Evolutionary conservation across 1,140 invertebrate genomes (phyloP).

Genomic region (Drosophila tropicalis): DNA sequence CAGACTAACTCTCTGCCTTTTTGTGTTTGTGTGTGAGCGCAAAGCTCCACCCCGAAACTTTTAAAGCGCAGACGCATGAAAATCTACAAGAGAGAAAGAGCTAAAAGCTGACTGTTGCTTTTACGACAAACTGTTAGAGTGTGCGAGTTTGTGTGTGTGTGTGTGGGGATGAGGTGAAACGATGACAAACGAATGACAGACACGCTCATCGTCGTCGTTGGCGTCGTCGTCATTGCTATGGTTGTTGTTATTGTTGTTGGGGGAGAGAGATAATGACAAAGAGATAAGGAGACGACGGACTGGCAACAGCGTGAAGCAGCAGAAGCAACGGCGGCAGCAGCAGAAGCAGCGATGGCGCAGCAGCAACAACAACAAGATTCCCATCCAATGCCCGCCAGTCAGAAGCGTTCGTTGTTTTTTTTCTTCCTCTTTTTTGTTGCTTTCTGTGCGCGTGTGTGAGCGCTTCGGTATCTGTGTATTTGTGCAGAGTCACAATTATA

Average conservation of each 20-base stretch:
- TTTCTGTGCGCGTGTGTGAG: slow-evolving; percentile 65
- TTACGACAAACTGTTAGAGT: background rate
- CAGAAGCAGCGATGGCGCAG: slow-evolving; percentile 19
- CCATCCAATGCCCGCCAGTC: slow-evolving; percentile 76
- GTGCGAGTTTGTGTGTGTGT: no score
- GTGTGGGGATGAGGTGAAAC: slow-evolving; percentile 27
- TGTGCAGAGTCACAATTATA: slow-evolving; percentile 19
- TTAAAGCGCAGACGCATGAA: slow-evolving; percentile 66
- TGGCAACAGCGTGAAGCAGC: slow-evolving; percentile 35
- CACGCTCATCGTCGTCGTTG: slow-evolving; percentile 56
- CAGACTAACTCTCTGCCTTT: slow-evolving; percentile 19
- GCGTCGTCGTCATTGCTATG: slow-evolving; percentile 11
- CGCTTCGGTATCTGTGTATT: slow-evolving; percentile 29
- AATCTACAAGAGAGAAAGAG: slow-evolving; percentile 31
- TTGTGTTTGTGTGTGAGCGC: slow-evolving; percentile 19
- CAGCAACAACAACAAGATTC: slow-evolving; percentile 40
- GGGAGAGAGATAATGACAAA: slow-evolving; percentile 76
- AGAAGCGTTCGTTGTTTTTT: slow-evolving; percentile 63
- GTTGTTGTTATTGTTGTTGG: slow-evolving; percentile 19
- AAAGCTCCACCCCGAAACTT: slow-evolving; percentile 71
- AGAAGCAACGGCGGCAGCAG: background rate
- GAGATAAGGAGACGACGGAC: slow-evolving; percentile 77
- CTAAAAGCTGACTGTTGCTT: slow-evolving; percentile 21
- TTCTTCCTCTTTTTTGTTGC: background rate
- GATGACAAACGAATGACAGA: slow-evolving; percentile 83